These are phyloP conservation scores for Condylostylus longicornis DNA, from an alignment of 1,140 invertebrate species.

Conservation along the genomic window DNA sequence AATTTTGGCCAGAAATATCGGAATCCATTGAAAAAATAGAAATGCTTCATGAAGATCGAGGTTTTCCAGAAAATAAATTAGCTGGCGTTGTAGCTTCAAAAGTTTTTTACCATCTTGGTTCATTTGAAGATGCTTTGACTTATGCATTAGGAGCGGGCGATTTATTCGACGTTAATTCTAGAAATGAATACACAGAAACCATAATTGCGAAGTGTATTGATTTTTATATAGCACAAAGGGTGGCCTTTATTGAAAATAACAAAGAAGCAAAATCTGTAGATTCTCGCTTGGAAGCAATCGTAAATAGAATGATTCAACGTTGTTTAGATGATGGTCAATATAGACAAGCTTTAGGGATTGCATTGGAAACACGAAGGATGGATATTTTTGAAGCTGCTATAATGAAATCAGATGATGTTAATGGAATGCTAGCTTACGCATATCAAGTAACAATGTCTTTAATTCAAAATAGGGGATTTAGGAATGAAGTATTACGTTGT, in stretches of 20 bases:
- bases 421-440: constrained; percentile 84
- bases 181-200: constrained; percentile 92
- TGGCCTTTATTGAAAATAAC: constrained; percentile 46
- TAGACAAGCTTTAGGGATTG: constrained; percentile 84
- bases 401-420: constrained; percentile 77
- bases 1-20: constrained; percentile 97
- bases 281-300: constrained; percentile 77
- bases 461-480: constrained; percentile 82
- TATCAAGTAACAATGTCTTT: constrained; percentile 92
- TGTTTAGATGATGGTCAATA: constrained; percentile 90
- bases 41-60: constrained; percentile 84
- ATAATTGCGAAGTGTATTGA: constrained; percentile 94
- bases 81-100: constrained; percentile 96
- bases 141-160: constrained; percentile 87
- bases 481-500: constrained; percentile 73
- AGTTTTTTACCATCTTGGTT: constrained; percentile 94
- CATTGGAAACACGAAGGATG: constrained; percentile 88
- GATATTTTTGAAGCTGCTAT: constrained; percentile 87
- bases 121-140: constrained; percentile 87
- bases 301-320: constrained; percentile 92
- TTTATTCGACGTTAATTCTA: constrained; percentile 84
- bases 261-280: constrained; percentile 61
- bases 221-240: constrained; percentile 78
- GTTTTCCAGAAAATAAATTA: constrained; percentile 74
- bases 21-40: constrained; percentile 97